Percentiles rank a stretch among this genome's conserved stretches.
Conservation (phyloP, 2,113 vertebrate species). For the Acrocephalus arundinaceus region DNA sequence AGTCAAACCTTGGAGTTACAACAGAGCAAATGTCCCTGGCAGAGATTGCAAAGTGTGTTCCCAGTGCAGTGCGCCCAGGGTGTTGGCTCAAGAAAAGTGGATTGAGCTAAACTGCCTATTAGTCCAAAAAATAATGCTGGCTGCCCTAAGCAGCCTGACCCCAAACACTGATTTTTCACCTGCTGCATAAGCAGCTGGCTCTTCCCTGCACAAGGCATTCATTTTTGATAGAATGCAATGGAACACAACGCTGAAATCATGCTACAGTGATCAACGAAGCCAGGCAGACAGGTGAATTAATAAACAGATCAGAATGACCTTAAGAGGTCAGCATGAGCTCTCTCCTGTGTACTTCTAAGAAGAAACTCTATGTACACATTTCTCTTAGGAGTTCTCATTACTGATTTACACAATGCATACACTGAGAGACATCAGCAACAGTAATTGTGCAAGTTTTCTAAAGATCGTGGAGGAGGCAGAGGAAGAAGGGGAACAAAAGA, state of each 20-base stretch:
- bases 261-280: neutral
- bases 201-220: neutral
- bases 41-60: neutral
- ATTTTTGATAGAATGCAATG: neutral
- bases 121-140: neutral
- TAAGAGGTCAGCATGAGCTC: neutral
- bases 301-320: neutral
- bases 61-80: neutral
- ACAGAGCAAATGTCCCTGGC: neutral
- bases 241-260: neutral
- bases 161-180: neutral
- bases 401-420: neutral
- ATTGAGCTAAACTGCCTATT: neutral
- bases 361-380: neutral
- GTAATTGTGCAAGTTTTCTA: neutral
- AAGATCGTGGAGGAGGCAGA: neutral
- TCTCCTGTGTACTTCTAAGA: neutral
- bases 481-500: neutral
- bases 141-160: neutral
- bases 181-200: neutral
- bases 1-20: neutral
- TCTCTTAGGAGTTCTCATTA: neutral
- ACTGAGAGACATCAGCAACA: neutral
- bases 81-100: neutral
- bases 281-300: neutral